These are phyloP conservation scores for Condylura cristata DNA, from an alignment of 2,113 vertebrate species.

Conservation along the genomic window DNA sequence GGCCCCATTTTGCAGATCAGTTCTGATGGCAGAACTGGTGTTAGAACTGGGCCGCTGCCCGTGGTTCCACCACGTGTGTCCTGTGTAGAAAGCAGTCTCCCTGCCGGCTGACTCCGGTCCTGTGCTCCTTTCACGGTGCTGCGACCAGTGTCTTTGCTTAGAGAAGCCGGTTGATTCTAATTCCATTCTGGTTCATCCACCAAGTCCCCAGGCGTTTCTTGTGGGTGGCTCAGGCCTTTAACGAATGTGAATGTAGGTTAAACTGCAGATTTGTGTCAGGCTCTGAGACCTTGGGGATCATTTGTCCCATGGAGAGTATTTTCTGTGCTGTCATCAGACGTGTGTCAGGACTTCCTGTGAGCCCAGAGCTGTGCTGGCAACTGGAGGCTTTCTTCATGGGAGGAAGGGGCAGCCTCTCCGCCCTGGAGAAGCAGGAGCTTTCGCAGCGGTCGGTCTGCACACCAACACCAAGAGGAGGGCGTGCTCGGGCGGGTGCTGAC, in stretches of 20 bases:
- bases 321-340: slow-evolving; percentile 1
- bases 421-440: neutral
- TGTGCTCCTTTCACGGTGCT: neutral
- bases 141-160: neutral
- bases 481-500: neutral
- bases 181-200: slow-evolving; percentile 39
- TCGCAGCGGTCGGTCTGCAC: neutral
- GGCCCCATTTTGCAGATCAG: neutral
- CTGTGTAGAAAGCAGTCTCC: neutral
- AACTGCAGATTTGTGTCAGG: slow-evolving; percentile 59
- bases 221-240: slow-evolving; percentile 44
- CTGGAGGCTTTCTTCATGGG: neutral
- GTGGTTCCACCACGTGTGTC: neutral
- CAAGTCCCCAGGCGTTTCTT: slow-evolving; percentile 28
- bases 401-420: neutral
- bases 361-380: neutral
- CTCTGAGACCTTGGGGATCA: slow-evolving; percentile 50
- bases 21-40: neutral
- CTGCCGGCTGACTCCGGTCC: neutral
- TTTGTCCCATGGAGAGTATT: slow-evolving; percentile 39
- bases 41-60: neutral
- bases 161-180: neutral
- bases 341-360: neutral
- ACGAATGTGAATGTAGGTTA: slow-evolving; percentile 67
- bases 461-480: neutral